A percentile compares a stretch with the other conserved stretches of the same genome.
These are phyloP conservation scores for Meghimatium bilineatum DNA, from an alignment of 2,888 invertebrate species.

Conservation along the genomic window DNA sequence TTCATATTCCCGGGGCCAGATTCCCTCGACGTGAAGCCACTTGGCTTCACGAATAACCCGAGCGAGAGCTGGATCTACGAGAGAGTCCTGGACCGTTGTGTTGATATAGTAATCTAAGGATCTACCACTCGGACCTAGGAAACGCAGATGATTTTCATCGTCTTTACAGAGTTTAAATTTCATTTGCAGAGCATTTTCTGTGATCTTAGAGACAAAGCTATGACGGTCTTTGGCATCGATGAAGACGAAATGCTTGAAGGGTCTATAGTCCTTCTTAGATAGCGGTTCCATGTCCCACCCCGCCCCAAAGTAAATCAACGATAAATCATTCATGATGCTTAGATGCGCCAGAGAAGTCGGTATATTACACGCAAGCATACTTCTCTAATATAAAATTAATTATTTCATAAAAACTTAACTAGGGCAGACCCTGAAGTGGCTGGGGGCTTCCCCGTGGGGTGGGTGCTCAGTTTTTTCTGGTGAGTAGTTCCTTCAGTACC, in stretches of 20 bases:
- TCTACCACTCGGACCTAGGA: not conserved
- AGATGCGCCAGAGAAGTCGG: no score
- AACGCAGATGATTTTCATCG: not conserved
- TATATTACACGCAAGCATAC: not conserved
- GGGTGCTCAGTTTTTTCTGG: no score
- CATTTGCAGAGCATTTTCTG: not conserved
- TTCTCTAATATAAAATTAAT: not conserved
- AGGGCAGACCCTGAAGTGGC: no score
- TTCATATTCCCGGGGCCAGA: no score
- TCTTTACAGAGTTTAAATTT: not conserved
- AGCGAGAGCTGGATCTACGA: not conserved
- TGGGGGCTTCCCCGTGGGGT: no score
- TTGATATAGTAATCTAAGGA: not conserved
- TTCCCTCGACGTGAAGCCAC: conserved; percentile 1
- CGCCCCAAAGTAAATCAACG: conserved; percentile 2
- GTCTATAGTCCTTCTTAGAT: not conserved
- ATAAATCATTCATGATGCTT: not conserved
- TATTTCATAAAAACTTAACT: no score
- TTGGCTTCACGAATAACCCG: not conserved
- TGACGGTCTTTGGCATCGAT: conserved; percentile 1
- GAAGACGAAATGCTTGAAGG: conserved; percentile 4
- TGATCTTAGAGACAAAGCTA: not conserved
- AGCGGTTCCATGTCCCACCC: conserved; percentile 11
- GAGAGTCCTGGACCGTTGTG: conserved; percentile 19
- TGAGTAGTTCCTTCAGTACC: no score